Evolutionary conservation across 1,140 invertebrate genomes (phyloP).

Genomic region (Notospermus geniculatus): DNA sequence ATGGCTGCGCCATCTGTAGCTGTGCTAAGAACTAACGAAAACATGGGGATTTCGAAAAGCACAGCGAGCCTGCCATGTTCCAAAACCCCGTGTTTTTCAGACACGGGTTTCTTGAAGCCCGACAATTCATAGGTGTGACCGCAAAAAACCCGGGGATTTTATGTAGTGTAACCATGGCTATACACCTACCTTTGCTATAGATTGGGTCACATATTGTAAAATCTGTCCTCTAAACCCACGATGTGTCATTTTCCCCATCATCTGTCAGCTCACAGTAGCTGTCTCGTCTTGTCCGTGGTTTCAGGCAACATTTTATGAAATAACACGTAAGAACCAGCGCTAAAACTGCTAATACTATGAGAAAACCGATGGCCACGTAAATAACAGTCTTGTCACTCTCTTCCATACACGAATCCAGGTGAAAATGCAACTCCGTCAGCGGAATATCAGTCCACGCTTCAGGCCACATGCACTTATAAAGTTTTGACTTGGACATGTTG

Average conservation of each 20-base stretch:
- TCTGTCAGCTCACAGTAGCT: constrained; percentile 1
- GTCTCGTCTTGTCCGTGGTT: constrained; percentile 2
- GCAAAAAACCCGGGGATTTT: too few species aligned
- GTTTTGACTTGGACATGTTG: constrained; percentile 18
- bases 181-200: too few species aligned
- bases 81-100: too few species aligned
- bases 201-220: too few species aligned
- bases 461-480: constrained; percentile 18
- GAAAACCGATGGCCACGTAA: constrained; percentile 6
- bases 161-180: too few species aligned
- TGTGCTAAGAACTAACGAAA: too few species aligned
- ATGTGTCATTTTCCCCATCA: neutral
- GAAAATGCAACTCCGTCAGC: constrained; percentile 14
- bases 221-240: neutral
- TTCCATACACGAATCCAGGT: constrained; percentile 7
- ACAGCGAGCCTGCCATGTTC: too few species aligned
- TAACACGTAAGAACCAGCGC: constrained; percentile 3
- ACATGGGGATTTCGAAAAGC: too few species aligned
- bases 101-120: too few species aligned
- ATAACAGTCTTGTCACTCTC: neutral
- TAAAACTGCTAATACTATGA: neutral
- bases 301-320: constrained; percentile 1
- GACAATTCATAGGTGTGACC: too few species aligned
- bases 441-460: constrained; percentile 8
- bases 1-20: too few species aligned